These are phyloP conservation scores for Pseudomugil gertrudae DNA, from an alignment of 2,797 vertebrate genomes.

Conservation along the genomic window DNA sequence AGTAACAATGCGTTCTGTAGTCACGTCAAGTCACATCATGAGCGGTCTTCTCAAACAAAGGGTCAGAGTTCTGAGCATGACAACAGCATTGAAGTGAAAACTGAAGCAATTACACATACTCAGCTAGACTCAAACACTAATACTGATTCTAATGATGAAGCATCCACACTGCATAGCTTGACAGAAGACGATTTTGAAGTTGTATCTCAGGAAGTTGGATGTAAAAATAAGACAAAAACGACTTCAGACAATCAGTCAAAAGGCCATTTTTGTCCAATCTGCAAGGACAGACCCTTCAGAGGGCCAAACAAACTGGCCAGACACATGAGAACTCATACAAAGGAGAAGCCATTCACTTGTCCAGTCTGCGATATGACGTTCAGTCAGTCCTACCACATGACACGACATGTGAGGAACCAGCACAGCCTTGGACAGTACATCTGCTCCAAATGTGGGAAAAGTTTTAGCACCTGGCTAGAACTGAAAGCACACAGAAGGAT, in stretches of 20 bases:
- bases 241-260: slow-evolving; percentile 6
- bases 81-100: not conserved
- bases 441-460: slow-evolving; percentile 67
- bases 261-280: slow-evolving; percentile 67
- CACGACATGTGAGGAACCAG: slow-evolving; percentile 68
- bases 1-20: not conserved
- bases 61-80: not conserved
- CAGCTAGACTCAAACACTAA: slow-evolving; percentile 7
- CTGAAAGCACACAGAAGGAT: slow-evolving; percentile 65
- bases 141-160: slow-evolving; percentile 1
- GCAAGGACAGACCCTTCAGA: slow-evolving; percentile 58
- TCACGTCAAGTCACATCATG: slow-evolving; percentile 34
- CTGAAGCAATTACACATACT: slow-evolving; percentile 7
- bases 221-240: not conserved
- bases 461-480: slow-evolving; percentile 57
- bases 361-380: slow-evolving; percentile 62
- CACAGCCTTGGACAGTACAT: slow-evolving; percentile 59
- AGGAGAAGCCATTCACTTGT: slow-evolving; percentile 76
- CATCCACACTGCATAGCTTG: not conserved
- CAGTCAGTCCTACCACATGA: slow-evolving; percentile 79
- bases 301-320: slow-evolving; percentile 69
- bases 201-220: slow-evolving; percentile 1
- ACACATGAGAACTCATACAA: slow-evolving; percentile 77
- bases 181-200: not conserved
- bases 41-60: not conserved